phyloP scores from a whole-genome alignment of 1,140 invertebrate genomes.

The Sycophila sp. region DNA sequence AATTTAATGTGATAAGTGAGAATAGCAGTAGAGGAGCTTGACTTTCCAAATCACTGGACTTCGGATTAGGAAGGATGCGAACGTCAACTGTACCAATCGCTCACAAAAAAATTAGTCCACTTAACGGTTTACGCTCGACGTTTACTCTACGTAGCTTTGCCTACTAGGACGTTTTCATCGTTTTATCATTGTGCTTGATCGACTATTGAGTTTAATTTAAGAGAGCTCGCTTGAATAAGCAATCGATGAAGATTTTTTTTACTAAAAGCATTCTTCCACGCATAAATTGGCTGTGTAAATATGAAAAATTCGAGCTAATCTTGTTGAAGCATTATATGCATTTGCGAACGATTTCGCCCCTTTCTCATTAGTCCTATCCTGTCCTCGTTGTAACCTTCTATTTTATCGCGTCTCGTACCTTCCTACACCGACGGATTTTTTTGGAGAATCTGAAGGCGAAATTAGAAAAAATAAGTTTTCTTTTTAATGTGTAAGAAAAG shows the following conservation, averaged over 20 bases:
- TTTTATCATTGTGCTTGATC: too few relatives aligned
- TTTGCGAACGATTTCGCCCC: too few relatives aligned
- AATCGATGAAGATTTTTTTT: too few relatives aligned
- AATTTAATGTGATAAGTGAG: conserved; percentile 38
- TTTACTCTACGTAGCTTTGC: too few relatives aligned
- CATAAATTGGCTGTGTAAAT: too few relatives aligned
- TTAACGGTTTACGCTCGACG: conserved; percentile 41
- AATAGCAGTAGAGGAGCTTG: conserved; percentile 27
- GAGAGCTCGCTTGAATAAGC: too few relatives aligned
- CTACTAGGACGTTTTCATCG: too few relatives aligned
- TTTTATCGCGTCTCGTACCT: neutral
- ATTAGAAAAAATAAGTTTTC: conserved; percentile 26
- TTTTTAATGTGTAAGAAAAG: conserved; percentile 20
- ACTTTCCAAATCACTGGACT: conserved; percentile 12
- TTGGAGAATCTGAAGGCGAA: conserved; percentile 23
- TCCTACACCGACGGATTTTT: conserved; percentile 28
- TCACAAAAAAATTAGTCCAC: conserved; percentile 61
- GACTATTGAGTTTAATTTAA: too few relatives aligned
- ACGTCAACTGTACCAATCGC: conserved; percentile 44
- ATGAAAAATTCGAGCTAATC: neutral
- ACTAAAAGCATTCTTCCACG: too few relatives aligned
- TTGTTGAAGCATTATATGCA: too few relatives aligned
- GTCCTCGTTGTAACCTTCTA: neutral
- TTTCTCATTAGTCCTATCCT: too few relatives aligned
- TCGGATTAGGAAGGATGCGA: conserved; percentile 34